Conservation (phyloP, 2,113 vertebrate genomes). For the Pomatorhinus ruficollis region DNA sequence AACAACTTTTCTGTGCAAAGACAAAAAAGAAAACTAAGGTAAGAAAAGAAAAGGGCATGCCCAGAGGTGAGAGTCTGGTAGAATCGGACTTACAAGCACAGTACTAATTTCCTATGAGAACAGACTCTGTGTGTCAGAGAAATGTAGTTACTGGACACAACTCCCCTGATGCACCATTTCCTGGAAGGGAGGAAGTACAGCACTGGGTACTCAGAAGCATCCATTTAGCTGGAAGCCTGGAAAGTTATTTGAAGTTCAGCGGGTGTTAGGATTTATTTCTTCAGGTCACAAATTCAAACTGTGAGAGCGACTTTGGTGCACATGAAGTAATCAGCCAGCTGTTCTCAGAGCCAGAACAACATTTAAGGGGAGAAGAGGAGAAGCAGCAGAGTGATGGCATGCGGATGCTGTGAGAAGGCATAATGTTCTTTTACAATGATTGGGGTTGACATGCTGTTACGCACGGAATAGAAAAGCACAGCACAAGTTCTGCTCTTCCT, state of each 20-base stretch:
- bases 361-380: not conserved
- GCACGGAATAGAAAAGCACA: not conserved
- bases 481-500: not conserved
- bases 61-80: not conserved
- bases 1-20: not conserved
- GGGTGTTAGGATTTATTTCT: conserved; percentile 22
- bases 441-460: not conserved
- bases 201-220: not conserved
- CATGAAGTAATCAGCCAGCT: not conserved
- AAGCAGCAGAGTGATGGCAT: not conserved
- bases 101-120: not conserved
- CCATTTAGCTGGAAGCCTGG: not conserved
- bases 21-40: not conserved
- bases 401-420: not conserved
- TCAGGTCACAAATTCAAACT: not conserved
- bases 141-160: not conserved
- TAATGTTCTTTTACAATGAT: not conserved
- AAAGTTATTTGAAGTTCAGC: not conserved
- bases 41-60: not conserved
- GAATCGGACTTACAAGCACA: not conserved
- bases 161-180: not conserved
- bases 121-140: not conserved
- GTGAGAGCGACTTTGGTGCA: not conserved
- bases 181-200: not conserved
- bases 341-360: not conserved